Conservation (phyloP, 2,113 vertebrate species). For the Mionectes macconnelli region DNA sequence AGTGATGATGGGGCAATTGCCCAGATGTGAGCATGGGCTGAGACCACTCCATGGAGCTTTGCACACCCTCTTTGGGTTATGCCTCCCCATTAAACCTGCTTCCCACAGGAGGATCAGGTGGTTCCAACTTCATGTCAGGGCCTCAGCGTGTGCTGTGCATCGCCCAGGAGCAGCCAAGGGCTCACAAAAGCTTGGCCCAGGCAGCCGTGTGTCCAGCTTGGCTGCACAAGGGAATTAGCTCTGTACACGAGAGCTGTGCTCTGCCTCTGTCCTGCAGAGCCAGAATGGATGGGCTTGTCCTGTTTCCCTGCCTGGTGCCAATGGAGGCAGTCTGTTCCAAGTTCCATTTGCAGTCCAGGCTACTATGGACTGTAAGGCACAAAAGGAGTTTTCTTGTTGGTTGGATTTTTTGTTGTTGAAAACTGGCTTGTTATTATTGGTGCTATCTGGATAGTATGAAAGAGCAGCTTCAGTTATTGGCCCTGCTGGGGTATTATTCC, state of each 20-base stretch:
- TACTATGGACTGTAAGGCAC: background rate
- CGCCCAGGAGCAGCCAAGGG: background rate
- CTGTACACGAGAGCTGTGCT: background rate
- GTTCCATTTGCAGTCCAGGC: background rate
- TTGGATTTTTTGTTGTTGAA: background rate
- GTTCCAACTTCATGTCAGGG: background rate
- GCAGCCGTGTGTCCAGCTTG: background rate
- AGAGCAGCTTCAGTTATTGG: slow-evolving; percentile 12
- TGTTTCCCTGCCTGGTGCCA: background rate
- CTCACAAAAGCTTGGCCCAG: background rate
- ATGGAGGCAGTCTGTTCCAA: background rate
- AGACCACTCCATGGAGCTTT: background rate
- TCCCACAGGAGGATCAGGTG: background rate
- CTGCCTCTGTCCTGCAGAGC: background rate
- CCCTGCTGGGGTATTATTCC: slow-evolving; percentile 15
- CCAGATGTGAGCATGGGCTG: background rate
- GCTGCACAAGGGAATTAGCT: background rate
- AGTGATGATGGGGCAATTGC: background rate
- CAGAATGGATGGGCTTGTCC: background rate
- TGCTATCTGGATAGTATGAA: slow-evolving; percentile 25
- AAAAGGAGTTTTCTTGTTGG: background rate
- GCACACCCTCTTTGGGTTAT: background rate
- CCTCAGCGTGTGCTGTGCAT: background rate
- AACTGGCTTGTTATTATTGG: background rate
- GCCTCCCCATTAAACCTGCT: background rate